Base-by-base conservation (phyloP, 1,140 invertebrate species). In the Macrostomum lignano region DNA sequence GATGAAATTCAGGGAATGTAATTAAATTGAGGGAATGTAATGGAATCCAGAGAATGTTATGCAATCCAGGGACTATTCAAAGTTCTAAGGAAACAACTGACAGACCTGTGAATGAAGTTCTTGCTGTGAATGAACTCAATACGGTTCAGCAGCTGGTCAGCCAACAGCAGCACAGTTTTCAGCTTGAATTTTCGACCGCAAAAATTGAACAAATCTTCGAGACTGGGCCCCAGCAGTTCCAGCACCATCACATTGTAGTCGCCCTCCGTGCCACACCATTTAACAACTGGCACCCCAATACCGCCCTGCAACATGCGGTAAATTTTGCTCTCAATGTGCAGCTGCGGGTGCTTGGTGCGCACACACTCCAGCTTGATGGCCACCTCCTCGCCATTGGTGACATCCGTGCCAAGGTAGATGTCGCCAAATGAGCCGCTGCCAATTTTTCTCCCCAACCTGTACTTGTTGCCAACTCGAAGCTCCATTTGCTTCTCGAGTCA, bases 161-260 rank as follows among this genome's bases (percentile, higher is more conserved):
- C 86, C 46, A 96, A 65, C 40, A 96, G 65, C 33, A 94, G 67
- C 40, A 96, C 86, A 44, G 88, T 96, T 66, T 96, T 96, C 35
- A 93, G 62, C 38, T 79, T 76, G 59, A 96, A 96, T 51, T 79
- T 73, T 39, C 88, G 66, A 37, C 74, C 77, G 63, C 88, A 96
- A 59, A 93, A 94, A 62, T 93, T 94, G 57, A 96, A 96, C 17
- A 96, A 65, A 64, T 96, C 88, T 63, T 96, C 88, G 40, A 96
- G 60, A 26, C 81, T 91, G 29, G 88, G 88, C 29, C 88, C 88
- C 11, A 96, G 62, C 37, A 96, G 61, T 52, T 96, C 86, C 86
- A 96, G 94, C 17, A 96, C 86, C 82, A 96, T 88, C 3, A 94
- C 84, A 67, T 94, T 93, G 36, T 88, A 91, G 55, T 91, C 81